Evolutionary conservation across 2,888 invertebrate genomes (phyloP), one percentile per base, ranked within the genome.

Genomic region (Habrosyne pyritoides): DNA sequence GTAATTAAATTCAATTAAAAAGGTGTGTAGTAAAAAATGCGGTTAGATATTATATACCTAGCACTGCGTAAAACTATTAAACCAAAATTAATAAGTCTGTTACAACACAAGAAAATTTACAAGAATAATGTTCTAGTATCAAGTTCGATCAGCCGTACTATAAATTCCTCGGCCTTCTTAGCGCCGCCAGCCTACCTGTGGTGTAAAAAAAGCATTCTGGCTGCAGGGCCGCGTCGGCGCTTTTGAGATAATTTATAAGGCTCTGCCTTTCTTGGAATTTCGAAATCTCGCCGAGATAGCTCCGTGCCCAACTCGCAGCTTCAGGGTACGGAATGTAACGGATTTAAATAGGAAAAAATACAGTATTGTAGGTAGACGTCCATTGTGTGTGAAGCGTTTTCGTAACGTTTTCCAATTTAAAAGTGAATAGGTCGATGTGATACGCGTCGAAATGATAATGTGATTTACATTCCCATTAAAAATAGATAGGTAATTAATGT

Each of bases 201-300:
- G 84, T 84, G 83, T 85, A 91, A 91, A 92, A 90, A 91, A 92
- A 89, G 77, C 81, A 84, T 89, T 89, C 88, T 85, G 89, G 86
- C 86, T 84, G 81, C 84, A 79, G 84, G 87, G 83, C 90, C 89
- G 88, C 79, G 91, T 87, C 92, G 92, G 91, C 90, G 83, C 91
- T 91, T 92, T 92, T 91, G 91, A 89, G 89, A 92, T 91, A 90
- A 91, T 91, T 91, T 91, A 91, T 91, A 91, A 91, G 91, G 89
- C 86, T 86, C 81, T 87, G 84, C 91, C 91, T 90, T 91, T 91
- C 91, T 87, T 81, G 84, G 91, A 91, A 91, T 92, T 91, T 89
- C 90, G 89, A 91, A 92, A 92, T 91, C 89, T 88, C 84, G 79
- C 75, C 77, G 80, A 86, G 89, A 86, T 85, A 84, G 84, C 84